Conservation (phyloP, 2,888 invertebrate species). For the Cetonia aurata region DNA sequence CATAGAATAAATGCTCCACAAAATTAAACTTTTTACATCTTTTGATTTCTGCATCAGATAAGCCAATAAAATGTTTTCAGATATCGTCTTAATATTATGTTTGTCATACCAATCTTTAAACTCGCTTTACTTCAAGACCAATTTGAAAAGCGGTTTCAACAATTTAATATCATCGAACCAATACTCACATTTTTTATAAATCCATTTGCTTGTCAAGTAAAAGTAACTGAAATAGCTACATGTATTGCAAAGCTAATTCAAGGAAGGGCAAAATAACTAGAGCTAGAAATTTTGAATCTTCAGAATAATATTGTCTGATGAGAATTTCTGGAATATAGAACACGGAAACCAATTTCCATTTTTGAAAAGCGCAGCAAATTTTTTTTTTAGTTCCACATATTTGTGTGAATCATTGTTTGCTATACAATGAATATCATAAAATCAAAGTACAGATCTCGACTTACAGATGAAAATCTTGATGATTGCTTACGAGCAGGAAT, state of each 20-base stretch:
- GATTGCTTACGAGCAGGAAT: conserved; percentile 47
- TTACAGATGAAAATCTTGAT: conserved; percentile 46
- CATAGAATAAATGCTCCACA: no score
- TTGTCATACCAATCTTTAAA: no score
- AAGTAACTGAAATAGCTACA: conserved; percentile 44
- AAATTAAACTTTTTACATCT: no score
- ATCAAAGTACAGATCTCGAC: conserved; percentile 46
- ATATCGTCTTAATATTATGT: no score
- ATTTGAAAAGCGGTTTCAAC: conserved; percentile 45
- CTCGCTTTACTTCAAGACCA: conserved; percentile 37
- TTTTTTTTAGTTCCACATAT: conserved; percentile 37
- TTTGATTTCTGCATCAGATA: no score
- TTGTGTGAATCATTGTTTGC: conserved; percentile 37
- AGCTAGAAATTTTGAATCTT: conserved; percentile 34
- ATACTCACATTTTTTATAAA: conserved; percentile 46
- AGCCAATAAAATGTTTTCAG: no score
- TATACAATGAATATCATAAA: conserved; percentile 47
- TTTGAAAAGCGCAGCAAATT: conserved; percentile 23
- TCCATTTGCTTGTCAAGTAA: conserved; percentile 43
- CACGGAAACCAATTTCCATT: conserved; percentile 28
- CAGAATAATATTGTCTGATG: no score
- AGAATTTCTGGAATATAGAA: no score
- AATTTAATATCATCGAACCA: conserved; percentile 44
- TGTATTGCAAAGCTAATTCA: conserved; percentile 39
- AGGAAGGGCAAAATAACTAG: conserved; percentile 26